These are phyloP conservation scores for Dermochelys coriacea DNA, from an alignment of 2,797 vertebrate species.

Conservation along the genomic window DNA sequence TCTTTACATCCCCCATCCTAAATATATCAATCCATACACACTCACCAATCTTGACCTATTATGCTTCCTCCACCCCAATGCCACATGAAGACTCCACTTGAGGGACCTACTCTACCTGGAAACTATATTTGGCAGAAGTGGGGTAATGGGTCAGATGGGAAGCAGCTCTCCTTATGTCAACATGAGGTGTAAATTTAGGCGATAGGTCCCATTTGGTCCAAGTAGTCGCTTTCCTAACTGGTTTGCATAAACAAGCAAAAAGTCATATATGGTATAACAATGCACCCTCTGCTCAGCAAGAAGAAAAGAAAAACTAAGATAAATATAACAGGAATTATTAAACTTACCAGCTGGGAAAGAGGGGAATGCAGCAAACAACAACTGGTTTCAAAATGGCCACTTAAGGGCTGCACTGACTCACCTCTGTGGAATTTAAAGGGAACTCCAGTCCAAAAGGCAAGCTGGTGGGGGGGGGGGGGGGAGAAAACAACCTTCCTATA, in stretches of 20 bases:
- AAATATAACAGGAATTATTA: not conserved
- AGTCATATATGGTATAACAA: not conserved
- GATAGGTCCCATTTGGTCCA: not conserved
- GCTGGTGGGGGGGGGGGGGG: fast-evolving
- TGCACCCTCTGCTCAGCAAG: not conserved
- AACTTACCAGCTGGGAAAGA: not conserved
- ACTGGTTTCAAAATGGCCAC: not conserved
- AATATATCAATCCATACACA: constrained; percentile 1
- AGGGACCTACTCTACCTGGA: not conserved
- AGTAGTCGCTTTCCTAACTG: not conserved
- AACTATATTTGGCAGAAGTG: not conserved
- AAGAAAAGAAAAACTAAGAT: not conserved
- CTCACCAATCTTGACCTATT: not conserved
- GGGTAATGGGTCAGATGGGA: not conserved
- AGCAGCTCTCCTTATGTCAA: not conserved
- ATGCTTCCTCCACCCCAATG: not conserved
- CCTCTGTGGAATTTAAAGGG: not conserved
- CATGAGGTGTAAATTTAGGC: not conserved
- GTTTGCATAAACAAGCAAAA: not conserved
- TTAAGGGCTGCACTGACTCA: not conserved
- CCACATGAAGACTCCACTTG: not conserved
- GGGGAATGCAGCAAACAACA: not conserved
- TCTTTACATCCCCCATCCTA: constrained; percentile 18
- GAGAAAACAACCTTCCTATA: not conserved
- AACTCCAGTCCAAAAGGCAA: not conserved